Conservation (phyloP, 1,140 invertebrate genomes). For the Varroa destructor region DNA sequence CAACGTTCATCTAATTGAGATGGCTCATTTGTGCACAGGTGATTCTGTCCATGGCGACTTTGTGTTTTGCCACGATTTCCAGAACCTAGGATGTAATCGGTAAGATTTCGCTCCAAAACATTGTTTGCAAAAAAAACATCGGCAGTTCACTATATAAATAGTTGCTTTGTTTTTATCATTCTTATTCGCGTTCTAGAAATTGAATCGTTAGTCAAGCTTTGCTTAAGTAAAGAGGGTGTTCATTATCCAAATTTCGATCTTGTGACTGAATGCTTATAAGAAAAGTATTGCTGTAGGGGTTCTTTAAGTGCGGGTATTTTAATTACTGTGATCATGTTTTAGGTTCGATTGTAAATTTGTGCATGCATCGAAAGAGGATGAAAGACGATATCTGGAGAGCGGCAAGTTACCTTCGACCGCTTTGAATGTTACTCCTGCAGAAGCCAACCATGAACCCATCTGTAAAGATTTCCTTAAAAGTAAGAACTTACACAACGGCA, state of each 20-base stretch:
- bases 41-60: conserved; percentile 36
- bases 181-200: no score
- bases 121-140: no score
- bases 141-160: no score
- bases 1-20: no score
- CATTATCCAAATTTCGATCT: no score
- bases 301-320: no score
- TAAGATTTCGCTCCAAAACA: not conserved
- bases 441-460: conserved; percentile 46
- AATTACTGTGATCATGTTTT: not conserved
- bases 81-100: conserved; percentile 56
- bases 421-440: not conserved
- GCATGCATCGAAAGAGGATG: conserved; percentile 61
- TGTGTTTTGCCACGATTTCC: conserved; percentile 70
- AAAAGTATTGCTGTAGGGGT: conserved; percentile 35
- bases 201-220: no score
- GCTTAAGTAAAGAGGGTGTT: no score
- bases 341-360: conserved; percentile 54
- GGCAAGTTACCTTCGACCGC: conserved; percentile 49
- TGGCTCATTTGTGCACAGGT: not conserved
- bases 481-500: not conserved
- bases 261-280: not conserved
- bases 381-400: conserved; percentile 55
- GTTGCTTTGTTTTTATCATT: no score
- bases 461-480: conserved; percentile 60